A percentile compares a stretch with the other conserved stretches of the same genome.
phyloP scores from a whole-genome alignment of 2,113 vertebrate genomes.

The Rutilus rutilus region DNA sequence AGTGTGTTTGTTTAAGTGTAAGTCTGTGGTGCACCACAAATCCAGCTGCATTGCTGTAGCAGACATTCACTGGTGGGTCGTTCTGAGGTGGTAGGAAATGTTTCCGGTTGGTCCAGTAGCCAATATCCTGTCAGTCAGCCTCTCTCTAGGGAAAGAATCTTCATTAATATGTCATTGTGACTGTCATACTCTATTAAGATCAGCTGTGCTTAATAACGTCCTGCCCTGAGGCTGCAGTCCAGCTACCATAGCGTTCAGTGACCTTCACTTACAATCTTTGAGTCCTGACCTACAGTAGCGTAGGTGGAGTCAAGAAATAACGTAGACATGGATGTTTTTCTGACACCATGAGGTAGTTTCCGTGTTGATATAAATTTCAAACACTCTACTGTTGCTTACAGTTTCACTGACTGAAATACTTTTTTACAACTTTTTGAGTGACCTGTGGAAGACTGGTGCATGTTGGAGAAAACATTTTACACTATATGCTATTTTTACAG shows the following conservation, averaged over 20 bases:
- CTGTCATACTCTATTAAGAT: constrained; percentile 58
- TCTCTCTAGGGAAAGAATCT: constrained; percentile 34
- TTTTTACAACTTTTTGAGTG: background rate
- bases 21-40: background rate
- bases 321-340: background rate
- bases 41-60: background rate
- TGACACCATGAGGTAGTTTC: background rate
- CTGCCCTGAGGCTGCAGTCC: constrained; percentile 45
- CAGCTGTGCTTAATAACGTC: constrained; percentile 53
- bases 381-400: background rate
- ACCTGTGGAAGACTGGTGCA: background rate
- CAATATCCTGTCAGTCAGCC: constrained; percentile 40
- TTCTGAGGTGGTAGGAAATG: constrained; percentile 15
- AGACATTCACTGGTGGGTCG: background rate
- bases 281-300: background rate
- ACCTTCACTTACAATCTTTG: constrained; percentile 22
- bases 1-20: background rate
- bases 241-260: constrained; percentile 31
- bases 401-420: background rate
- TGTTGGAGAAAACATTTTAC: background rate
- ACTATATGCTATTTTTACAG: background rate
- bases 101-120: constrained; percentile 37
- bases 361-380: background rate
- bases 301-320: background rate
- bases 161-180: constrained; percentile 59